A percentile compares a stretch with the other conserved stretches of the same genome.
Evolutionary conservation across 1,140 invertebrate genomes (phyloP).

Genomic region (Caenorhabditis latens): DNA sequence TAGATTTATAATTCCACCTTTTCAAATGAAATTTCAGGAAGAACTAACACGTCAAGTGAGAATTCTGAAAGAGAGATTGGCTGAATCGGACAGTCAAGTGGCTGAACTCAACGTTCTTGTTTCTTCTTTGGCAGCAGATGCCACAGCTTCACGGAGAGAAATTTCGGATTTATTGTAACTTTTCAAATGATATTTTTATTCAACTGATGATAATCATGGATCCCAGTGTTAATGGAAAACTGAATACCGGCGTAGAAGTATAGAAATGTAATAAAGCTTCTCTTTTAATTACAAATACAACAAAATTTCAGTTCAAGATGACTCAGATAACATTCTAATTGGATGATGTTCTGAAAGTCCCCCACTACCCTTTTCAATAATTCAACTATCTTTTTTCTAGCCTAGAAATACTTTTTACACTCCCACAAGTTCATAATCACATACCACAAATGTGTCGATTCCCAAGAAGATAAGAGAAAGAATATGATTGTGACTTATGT

Average conservation of each 20-base stretch:
- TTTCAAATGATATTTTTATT: background rate
- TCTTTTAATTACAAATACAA: no score
- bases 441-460: background rate
- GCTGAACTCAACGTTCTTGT: constrained; percentile 46
- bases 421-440: background rate
- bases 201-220: background rate
- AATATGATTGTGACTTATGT: background rate
- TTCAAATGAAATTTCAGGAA: constrained; percentile 18
- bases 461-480: background rate
- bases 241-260: background rate
- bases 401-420: background rate
- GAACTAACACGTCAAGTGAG: constrained; percentile 37
- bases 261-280: constrained; percentile 1
- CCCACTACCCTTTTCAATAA: background rate
- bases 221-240: background rate
- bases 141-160: constrained; percentile 42
- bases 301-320: no score
- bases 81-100: constrained; percentile 38
- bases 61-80: constrained; percentile 46
- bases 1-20: background rate
- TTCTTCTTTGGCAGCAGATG: constrained; percentile 45
- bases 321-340: no score
- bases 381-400: background rate
- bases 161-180: constrained; percentile 31
- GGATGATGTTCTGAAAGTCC: background rate